Evolutionary conservation across 1,140 invertebrate genomes (phyloP), one percentile per base, ranked within the genome.

Genomic region (Leptopilina boulardi): DNA sequence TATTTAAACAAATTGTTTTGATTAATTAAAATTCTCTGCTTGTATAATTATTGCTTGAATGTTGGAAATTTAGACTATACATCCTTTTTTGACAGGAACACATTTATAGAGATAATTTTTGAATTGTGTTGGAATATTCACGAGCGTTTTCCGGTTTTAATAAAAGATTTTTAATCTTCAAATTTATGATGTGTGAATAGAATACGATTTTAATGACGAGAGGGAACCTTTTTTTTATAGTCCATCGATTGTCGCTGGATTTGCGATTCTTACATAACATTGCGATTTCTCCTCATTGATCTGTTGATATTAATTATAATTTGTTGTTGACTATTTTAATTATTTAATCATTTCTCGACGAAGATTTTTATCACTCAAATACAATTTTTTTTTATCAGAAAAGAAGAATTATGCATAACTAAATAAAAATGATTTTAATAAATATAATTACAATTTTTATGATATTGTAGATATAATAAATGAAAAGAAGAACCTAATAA

Each of bases 131-230:
- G 21, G 13, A 66, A 66, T 26, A n/a, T 26, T 15, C 26, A 66
- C 26, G 21, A 30, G 11, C n/a, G 11, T 6, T 30, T 66, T 34
- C 59, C 59, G 59, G 59, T 66, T 66, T 13, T 34, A 23, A 66
- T 66, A 66, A 66, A 30, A 66, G 59, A 66, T 66, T 66, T 30
- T 66, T 30, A 66, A 66, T 66, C 59, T 34, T 15, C 10, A 66
- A 66, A 66, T 66, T 66, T 66, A 66, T 23, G 23, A 66, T 66
- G 59, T 30, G 59, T 15, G 21, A 66, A 30, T 66, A 30, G 8
- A 66, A 66, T 30, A 30, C 3, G 30, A 66, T 30, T 19, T 66
- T 30, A 26, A 66, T 30, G 23, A 34, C 21, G 11, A 34, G 34
- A 30, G 26, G 1, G 21, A 66, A 23, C 13, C n/a, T 66, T 66